A percentile compares a stretch with the other conserved stretches of the same genome.
phyloP scores from a whole-genome alignment of 1,140 invertebrate genomes.

The Eupristina koningsbergeri region DNA sequence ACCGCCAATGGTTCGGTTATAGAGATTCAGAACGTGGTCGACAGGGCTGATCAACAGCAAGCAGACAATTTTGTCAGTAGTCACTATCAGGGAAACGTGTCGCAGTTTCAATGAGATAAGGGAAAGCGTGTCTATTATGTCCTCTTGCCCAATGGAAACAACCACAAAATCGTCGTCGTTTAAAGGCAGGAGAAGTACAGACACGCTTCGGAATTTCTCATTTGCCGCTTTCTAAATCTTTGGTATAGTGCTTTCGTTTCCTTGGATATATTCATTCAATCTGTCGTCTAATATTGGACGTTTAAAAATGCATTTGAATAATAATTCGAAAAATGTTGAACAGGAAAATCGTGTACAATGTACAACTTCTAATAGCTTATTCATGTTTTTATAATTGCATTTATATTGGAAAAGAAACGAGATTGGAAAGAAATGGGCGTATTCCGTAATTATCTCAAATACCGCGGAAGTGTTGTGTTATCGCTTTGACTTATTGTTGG shows the following conservation, averaged over 20 bases:
- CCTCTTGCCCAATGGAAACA: constrained; percentile 71
- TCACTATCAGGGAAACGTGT: constrained; percentile 69
- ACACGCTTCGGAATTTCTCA: constrained; percentile 55
- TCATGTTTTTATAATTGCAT: neutral
- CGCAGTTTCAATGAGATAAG: constrained; percentile 73
- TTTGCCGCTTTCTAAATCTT: constrained; percentile 28
- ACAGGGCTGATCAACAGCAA: constrained; percentile 58
- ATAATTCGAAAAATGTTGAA: neutral
- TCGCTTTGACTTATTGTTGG: neutral
- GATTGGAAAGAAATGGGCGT: constrained; percentile 27
- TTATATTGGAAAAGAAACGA: neutral
- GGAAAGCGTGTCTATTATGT: constrained; percentile 72
- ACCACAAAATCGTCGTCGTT: constrained; percentile 71
- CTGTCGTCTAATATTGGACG: neutral
- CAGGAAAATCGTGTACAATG: neutral
- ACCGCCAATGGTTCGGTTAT: constrained; percentile 63
- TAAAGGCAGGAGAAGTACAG: constrained; percentile 58
- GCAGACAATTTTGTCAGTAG: constrained; percentile 60
- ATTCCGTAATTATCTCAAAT: constrained; percentile 21
- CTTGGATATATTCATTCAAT: neutral
- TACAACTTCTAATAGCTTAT: neutral
- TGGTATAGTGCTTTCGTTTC: constrained; percentile 49
- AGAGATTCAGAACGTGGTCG: constrained; percentile 68
- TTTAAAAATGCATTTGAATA: neutral
- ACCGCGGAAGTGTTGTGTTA: constrained; percentile 9